Evolutionary conservation across 2,113 vertebrate species (phyloP), one percentile per base, ranked within the genome.

Genomic region (Campylomormyrus tamandua): DNA sequence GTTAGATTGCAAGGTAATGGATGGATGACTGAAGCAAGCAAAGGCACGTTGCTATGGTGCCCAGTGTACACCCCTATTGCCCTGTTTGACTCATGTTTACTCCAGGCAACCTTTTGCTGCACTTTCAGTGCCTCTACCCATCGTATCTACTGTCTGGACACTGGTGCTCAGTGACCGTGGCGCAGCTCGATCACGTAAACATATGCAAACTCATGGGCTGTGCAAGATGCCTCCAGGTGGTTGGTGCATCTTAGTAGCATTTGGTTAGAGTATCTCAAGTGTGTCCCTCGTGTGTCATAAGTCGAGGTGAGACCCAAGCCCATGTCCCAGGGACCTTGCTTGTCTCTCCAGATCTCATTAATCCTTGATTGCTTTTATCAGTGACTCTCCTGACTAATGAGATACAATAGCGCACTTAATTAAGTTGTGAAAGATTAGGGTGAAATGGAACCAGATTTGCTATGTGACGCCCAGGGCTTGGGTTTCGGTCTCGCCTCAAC

Each of bases 291-390:
- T 39, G 10, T 88, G 52, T 45, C 84, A 70, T 70, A 46, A 87
- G 87, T 66, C 46, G 56, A 66, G 87, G 87, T 88, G 87, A 70
- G 62, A 46, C 87, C 35, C 87, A 88, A 62, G 35, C 17, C 56
- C 39, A 19, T 88, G 17, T 88, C 87, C 56, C 87, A 45, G 9
- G 58, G 53, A 39, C 53, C 19, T 27, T 45, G 17, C 52, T 58
- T 87, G 50, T 58, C 50, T 87, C 50, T 53, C 86, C 53, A 62
- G 19, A 66, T 88, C 56, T 88, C 87, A 88, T 88, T 88, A 88
- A 58, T 88, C 87, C 56, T 88, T 62, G 31, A 88, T 62, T 88
- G 42, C 53, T 66, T 88, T 88, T 88, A 88, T 88, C 53, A 62
- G 35, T 88, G 53, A 31, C 87, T 58, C 87, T 58, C 53, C 53